Evolutionary conservation across 1,140 invertebrate genomes (phyloP).

Genomic region (Drosophila seguyi): DNA sequence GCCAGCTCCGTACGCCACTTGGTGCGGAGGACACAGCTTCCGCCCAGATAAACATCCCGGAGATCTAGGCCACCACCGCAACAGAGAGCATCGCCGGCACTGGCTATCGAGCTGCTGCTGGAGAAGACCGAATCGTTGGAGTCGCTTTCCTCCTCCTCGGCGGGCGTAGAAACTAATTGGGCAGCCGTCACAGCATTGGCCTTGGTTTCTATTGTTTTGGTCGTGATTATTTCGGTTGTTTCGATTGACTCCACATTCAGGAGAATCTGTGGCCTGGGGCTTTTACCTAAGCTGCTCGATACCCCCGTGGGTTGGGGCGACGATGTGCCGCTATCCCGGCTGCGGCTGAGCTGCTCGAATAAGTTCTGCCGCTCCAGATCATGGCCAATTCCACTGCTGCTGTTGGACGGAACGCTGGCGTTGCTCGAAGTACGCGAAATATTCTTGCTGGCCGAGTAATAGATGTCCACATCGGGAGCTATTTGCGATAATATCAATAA

Average conservation of each 20-base stretch:
- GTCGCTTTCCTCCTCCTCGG: slow-evolving; percentile 80
- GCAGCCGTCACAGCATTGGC: slow-evolving; percentile 26
- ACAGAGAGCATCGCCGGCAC: slow-evolving; percentile 62
- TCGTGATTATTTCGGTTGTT: slow-evolving; percentile 82
- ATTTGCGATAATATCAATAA: not conserved
- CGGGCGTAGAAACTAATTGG: slow-evolving; percentile 4
- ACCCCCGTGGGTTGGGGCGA: slow-evolving; percentile 74
- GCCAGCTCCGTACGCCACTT: slow-evolving; percentile 95
- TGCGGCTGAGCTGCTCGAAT: slow-evolving; percentile 69
- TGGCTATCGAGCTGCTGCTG: slow-evolving; percentile 80
- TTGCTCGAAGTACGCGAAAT: slow-evolving; percentile 84
- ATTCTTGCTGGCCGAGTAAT: slow-evolving; percentile 77
- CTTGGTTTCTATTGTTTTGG: slow-evolving; percentile 76
- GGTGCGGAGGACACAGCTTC: slow-evolving; percentile 98
- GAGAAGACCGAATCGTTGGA: slow-evolving; percentile 85
- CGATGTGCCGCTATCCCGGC: slow-evolving; percentile 83
- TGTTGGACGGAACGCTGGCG: slow-evolving; percentile 79
- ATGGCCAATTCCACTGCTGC: slow-evolving; percentile 73
- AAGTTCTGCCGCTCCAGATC: slow-evolving; percentile 61
- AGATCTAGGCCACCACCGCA: slow-evolving; percentile 63
- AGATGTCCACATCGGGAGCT: slow-evolving; percentile 78
- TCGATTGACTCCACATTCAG: slow-evolving; percentile 81
- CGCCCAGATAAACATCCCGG: slow-evolving; percentile 89
- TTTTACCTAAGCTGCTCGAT: slow-evolving; percentile 58
- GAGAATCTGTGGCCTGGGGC: slow-evolving; percentile 66